Conservation (phyloP, 2,888 invertebrate genomes). For the Melinaea menophilus region DNA sequence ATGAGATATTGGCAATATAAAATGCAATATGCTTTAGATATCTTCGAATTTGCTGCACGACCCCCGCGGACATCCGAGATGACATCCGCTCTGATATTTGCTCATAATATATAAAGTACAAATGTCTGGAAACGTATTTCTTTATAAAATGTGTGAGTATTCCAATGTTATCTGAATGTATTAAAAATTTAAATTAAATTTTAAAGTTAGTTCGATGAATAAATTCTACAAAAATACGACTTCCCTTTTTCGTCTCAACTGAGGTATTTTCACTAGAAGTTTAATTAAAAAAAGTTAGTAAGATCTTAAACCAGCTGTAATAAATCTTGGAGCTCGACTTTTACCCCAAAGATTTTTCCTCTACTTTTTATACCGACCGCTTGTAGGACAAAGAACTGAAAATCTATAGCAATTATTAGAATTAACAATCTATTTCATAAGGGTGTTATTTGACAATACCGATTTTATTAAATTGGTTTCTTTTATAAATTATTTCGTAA, state of each 20-base stretch:
- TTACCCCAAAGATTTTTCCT: slow-evolving; percentile 29
- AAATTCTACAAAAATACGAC: neutral
- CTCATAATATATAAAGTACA: slow-evolving; percentile 8
- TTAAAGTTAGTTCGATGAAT: slow-evolving; percentile 1
- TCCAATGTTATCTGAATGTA: neutral
- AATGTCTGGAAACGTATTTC: neutral
- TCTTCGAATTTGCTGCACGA: slow-evolving; percentile 43
- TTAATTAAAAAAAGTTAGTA: slow-evolving; percentile 25
- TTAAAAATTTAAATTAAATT: neutral
- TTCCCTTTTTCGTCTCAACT: neutral
- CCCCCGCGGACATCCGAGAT: slow-evolving; percentile 46
- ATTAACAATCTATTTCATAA: slow-evolving; percentile 3
- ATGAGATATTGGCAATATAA: slow-evolving; percentile 6
- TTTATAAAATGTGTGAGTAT: neutral
- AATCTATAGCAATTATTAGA: neutral
- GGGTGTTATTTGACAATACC: no score
- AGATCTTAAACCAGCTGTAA: slow-evolving; percentile 25
- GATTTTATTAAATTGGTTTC: no score
- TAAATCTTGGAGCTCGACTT: slow-evolving; percentile 30
- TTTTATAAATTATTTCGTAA: no score
- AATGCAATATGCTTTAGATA: slow-evolving; percentile 20
- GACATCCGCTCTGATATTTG: slow-evolving; percentile 24
- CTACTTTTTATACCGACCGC: slow-evolving; percentile 21
- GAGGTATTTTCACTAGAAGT: slow-evolving; percentile 1
- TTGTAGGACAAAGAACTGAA: neutral